These are phyloP conservation scores for Drosophila melanosoma DNA, from an alignment of 2,888 invertebrate genomes.

Conservation along the genomic window DNA sequence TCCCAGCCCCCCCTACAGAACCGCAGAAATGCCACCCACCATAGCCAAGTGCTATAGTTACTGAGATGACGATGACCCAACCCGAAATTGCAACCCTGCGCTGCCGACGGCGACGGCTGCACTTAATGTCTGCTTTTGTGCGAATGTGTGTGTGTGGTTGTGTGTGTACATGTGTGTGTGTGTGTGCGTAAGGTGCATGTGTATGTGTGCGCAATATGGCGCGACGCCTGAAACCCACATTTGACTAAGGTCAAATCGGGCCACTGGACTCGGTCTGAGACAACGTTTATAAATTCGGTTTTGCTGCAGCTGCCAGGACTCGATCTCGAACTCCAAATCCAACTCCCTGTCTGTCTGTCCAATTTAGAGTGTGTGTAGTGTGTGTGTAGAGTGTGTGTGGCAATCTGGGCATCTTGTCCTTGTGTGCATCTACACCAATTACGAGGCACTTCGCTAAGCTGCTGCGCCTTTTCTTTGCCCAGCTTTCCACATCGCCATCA, in stretches of 20 bases:
- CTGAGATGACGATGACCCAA: slow-evolving; percentile 51
- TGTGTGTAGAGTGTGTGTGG: slow-evolving; percentile 11
- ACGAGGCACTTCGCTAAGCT: slow-evolving; percentile 39
- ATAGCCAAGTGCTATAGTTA: slow-evolving; percentile 27
- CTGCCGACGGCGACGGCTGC: slow-evolving; percentile 62
- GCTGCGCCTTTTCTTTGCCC: slow-evolving; percentile 20
- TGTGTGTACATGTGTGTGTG: slow-evolving; percentile 20
- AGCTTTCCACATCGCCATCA: slow-evolving; percentile 28
- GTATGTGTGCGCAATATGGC: slow-evolving; percentile 71
- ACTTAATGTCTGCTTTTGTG: slow-evolving; percentile 51
- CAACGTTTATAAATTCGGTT: slow-evolving; percentile 25
- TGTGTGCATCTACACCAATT: slow-evolving; percentile 48
- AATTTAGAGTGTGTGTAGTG: neutral
- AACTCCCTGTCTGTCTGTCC: slow-evolving; percentile 16
- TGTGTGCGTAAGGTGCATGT: slow-evolving; percentile 31
- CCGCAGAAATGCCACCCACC: slow-evolving; percentile 4
- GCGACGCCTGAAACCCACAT: slow-evolving; percentile 60
- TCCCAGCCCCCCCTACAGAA: slow-evolving; percentile 4
- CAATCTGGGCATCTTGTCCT: slow-evolving; percentile 11
- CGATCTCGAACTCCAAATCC: neutral
- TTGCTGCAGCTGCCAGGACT: slow-evolving; percentile 53
- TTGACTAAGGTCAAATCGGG: slow-evolving; percentile 64
- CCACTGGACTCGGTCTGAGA: slow-evolving; percentile 42
- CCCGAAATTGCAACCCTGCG: slow-evolving; percentile 66
- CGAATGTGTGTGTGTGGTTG: slow-evolving; percentile 16